phyloP scores from a whole-genome alignment of 2,113 vertebrate genomes.

The Zosterops borbonicus region DNA sequence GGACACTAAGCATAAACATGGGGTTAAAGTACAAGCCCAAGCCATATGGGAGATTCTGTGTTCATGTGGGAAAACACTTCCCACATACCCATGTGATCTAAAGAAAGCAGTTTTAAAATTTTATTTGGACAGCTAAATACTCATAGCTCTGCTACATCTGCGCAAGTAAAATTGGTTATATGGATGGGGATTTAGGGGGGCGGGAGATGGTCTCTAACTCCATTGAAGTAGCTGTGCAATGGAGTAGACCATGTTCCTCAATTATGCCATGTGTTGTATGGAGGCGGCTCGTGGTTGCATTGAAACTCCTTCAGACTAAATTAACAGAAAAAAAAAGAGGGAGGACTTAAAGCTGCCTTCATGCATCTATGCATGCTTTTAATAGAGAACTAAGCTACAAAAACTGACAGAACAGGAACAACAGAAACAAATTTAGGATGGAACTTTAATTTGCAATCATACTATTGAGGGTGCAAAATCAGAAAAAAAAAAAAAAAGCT shows the following conservation, averaged over 20 bases:
- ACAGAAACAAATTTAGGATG: not conserved
- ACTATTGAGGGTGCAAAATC: not conserved
- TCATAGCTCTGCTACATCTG: not conserved
- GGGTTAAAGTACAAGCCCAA: not conserved
- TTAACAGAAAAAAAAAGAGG: not conserved
- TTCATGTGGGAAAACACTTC: not conserved
- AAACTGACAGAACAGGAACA: not conserved
- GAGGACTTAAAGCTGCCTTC: not conserved
- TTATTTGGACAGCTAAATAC: not conserved
- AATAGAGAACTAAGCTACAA: not conserved
- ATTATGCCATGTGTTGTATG: not conserved
- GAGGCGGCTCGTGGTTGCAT: fast-evolving
- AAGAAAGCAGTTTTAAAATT: fast-evolving
- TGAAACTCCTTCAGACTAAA: not conserved
- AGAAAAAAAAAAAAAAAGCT: not conserved
- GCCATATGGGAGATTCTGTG: not conserved
- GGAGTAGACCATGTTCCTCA: not conserved
- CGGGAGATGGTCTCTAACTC: not conserved
- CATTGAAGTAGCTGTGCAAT: not conserved
- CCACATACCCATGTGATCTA: fast-evolving
- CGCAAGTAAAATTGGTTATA: not conserved
- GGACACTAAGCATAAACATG: not conserved
- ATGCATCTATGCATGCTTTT: not conserved
- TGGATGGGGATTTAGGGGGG: not conserved
- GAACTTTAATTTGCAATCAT: not conserved